Evolutionary conservation across 2,797 vertebrate species (phyloP), one percentile per base, ranked within the genome.

Genomic region (Triplophysa yarkandensis): DNA sequence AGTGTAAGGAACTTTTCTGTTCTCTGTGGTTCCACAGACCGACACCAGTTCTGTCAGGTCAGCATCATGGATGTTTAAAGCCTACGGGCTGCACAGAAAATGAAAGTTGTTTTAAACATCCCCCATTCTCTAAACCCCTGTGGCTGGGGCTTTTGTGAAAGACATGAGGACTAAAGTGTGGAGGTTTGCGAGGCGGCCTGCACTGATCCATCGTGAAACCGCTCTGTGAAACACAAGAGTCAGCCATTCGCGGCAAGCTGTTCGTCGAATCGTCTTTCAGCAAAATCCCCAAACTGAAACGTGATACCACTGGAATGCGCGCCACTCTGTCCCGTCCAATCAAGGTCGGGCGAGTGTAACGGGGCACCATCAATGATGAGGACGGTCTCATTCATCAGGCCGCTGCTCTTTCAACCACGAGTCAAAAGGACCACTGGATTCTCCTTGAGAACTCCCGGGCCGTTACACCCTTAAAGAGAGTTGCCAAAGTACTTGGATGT

Each of bases 321-420:
- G 43, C 79, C 81, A 66, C 67, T 6, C 80, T 50, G 75, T 36
- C 77, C 73, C 32, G 67, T 66, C 68, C 76, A 39, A 80, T 68
- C 23, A 41, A 25, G 19, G 73, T 48, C 23, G 67, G 46, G 77
- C 71, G 54, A 55, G 77, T 71, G 57, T 41, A 13, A 23, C 4
- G 6, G 30, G 41, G 67, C 68, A 73, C 66, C 52, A 34, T 54
- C 23, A 28, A 19, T 14, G 81, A 88, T 78, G 84, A 84, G 80
- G 21, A 55, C 74, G 73, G 66, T 57, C 41, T 90, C 89, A 83
- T 84, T 90, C 88, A 88, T 84, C 84, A n/a, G 74, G 82, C 83
- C 86, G 57, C 62, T 46, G 62, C 50, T 57, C 50, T 44, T 66
- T 74, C 62, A 66, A 32, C 46, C 46, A n/a, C 39, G 30, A 72